phyloP scores from a whole-genome alignment of 2,113 vertebrate species.

The Plecotus auritus region DNA sequence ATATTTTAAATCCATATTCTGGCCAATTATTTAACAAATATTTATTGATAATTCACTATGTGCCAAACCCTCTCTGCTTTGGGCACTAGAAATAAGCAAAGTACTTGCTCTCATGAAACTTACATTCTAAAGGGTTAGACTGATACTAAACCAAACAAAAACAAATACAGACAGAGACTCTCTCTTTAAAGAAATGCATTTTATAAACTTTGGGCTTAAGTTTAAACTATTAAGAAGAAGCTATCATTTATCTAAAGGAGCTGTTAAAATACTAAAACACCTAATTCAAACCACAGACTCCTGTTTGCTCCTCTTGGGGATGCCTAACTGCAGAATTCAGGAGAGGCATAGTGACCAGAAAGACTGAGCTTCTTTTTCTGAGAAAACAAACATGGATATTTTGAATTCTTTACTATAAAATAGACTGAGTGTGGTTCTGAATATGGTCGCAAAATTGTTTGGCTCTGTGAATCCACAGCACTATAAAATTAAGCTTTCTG shows the following conservation, averaged over 20 bases:
- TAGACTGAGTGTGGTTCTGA: slow-evolving; percentile 41
- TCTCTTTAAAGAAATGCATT: not conserved
- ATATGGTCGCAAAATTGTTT: not conserved
- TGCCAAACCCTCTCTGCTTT: not conserved
- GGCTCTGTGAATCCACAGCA: not conserved
- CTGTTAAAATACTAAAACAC: slow-evolving; percentile 7
- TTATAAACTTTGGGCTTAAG: not conserved
- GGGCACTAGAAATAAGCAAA: not conserved
- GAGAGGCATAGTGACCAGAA: not conserved
- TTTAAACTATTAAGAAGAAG: slow-evolving; percentile 2
- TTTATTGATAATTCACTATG: not conserved
- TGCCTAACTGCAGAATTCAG: not conserved
- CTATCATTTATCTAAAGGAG: slow-evolving; percentile 17
- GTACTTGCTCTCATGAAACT: not conserved
- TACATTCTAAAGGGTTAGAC: not conserved
- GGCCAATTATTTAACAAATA: not conserved
- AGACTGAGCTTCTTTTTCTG: slow-evolving; percentile 38
- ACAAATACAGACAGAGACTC: not conserved
- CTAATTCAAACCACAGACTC: slow-evolving; percentile 28
- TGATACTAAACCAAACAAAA: not conserved
- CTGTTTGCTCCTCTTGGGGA: not conserved
- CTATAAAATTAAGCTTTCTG: slow-evolving; percentile 50
- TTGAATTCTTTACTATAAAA: slow-evolving; percentile 54
- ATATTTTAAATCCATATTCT: not conserved
- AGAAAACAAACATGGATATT: slow-evolving; percentile 55